These are phyloP conservation scores for Phanerotoma sp. DNA, from an alignment of 2,888 invertebrate species.

Conservation along the genomic window DNA sequence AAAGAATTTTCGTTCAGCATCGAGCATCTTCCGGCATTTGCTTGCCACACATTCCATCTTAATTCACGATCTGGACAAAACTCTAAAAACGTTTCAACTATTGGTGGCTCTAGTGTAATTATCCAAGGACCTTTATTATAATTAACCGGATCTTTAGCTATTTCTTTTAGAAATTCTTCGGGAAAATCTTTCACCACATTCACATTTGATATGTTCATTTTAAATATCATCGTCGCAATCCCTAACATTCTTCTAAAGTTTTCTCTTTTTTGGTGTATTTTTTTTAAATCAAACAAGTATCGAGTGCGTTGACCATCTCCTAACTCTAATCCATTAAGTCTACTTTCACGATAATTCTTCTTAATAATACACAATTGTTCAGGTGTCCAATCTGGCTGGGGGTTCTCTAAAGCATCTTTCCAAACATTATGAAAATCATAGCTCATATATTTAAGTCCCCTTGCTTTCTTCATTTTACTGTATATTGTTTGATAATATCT, in stretches of 20 bases:
- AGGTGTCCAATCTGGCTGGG: slow-evolving; percentile 56
- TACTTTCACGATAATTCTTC: slow-evolving; percentile 80
- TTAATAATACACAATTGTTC: slow-evolving; percentile 72
- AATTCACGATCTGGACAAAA: slow-evolving; percentile 78
- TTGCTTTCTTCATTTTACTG: slow-evolving; percentile 74
- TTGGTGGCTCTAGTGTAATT: slow-evolving; percentile 72
- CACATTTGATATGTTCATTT: slow-evolving; percentile 68
- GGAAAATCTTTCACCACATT: slow-evolving; percentile 75
- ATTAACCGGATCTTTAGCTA: slow-evolving; percentile 66
- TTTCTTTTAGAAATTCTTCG: slow-evolving; percentile 65
- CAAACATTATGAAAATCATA: slow-evolving; percentile 70
- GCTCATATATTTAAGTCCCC: slow-evolving; percentile 73
- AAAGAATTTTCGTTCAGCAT: slow-evolving; percentile 65
- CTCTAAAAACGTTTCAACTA: slow-evolving; percentile 75
- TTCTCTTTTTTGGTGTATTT: slow-evolving; percentile 59
- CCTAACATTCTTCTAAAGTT: slow-evolving; percentile 66
- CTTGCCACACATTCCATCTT: slow-evolving; percentile 86
- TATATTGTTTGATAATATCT: slow-evolving; percentile 78
- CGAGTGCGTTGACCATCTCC: slow-evolving; percentile 54
- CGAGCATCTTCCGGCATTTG: slow-evolving; percentile 71
- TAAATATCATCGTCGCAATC: slow-evolving; percentile 67
- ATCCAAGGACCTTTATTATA: slow-evolving; percentile 79
- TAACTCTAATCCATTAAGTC: slow-evolving; percentile 78
- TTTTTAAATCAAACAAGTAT: not conserved
- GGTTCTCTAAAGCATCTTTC: slow-evolving; percentile 61